phyloP scores from a whole-genome alignment of 2,113 vertebrate species.

The Cervus canadensis region DNA sequence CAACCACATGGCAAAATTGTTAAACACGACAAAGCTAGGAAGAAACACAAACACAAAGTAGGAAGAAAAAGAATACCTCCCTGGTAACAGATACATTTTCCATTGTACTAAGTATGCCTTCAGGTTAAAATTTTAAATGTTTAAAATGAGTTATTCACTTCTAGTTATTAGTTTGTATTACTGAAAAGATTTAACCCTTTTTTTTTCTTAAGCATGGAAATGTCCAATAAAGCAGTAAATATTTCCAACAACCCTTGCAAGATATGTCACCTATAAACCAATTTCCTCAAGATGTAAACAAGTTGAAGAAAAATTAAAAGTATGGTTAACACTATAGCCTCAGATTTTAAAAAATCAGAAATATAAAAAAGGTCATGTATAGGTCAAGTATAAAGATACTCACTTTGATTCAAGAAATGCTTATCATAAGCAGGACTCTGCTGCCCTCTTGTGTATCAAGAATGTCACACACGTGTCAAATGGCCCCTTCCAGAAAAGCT shows the following conservation, averaged over 20 bases:
- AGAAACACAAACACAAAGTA: neutral
- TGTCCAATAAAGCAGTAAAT: neutral
- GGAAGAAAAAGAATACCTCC: neutral
- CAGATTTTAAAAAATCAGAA: neutral
- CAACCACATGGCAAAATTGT: neutral
- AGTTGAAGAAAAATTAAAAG: neutral
- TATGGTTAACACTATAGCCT: neutral
- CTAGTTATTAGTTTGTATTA: constrained; percentile 17
- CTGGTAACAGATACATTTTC: neutral
- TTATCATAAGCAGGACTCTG: constrained; percentile 34
- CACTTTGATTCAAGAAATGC: neutral
- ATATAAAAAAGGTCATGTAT: neutral
- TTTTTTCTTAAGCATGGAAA: neutral
- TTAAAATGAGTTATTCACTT: neutral
- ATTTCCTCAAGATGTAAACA: neutral
- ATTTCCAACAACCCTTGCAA: neutral
- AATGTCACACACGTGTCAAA: neutral
- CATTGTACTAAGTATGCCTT: neutral
- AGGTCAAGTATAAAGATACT: neutral
- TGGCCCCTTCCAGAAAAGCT: neutral
- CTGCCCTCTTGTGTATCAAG: constrained; percentile 73
- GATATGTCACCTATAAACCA: neutral
- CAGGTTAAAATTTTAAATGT: neutral
- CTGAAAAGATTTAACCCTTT: neutral
- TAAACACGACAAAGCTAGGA: neutral